phyloP scores from a whole-genome alignment of 2,113 vertebrate species.

The Condylura cristata region DNA sequence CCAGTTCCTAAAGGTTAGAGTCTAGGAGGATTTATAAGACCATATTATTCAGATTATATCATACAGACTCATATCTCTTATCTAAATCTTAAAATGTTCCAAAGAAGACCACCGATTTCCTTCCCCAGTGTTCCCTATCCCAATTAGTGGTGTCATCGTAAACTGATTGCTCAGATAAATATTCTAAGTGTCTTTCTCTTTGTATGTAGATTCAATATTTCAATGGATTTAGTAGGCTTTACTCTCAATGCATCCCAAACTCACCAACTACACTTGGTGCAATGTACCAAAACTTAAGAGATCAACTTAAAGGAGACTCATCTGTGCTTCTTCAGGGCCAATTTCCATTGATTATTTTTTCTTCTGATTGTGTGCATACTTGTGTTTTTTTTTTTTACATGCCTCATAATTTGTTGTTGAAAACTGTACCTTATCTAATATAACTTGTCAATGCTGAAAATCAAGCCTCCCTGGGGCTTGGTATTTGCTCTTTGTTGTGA shows the following conservation, averaged over 20 bases:
- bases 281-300: not conserved
- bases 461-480: not conserved
- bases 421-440: not conserved
- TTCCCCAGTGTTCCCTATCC: not conserved
- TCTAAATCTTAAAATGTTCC: not conserved
- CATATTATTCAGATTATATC: not conserved
- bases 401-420: not conserved
- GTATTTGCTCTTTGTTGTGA: not conserved
- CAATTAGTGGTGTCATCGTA: not conserved
- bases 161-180: not conserved
- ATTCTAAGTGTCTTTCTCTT: not conserved
- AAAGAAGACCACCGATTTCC: not conserved
- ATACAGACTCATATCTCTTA: not conserved
- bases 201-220: not conserved
- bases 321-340: not conserved
- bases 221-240: not conserved
- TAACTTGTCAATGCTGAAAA: not conserved
- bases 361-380: not conserved
- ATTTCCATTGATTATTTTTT: not conserved
- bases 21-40: not conserved
- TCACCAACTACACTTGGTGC: not conserved
- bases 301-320: not conserved
- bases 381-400: slow-evolving; percentile 9
- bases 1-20: not conserved
- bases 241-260: not conserved